A percentile compares a stretch with the other conserved stretches of the same genome.
These are phyloP conservation scores for Rallus limicola DNA, from an alignment of 2,113 vertebrate genomes.

Conservation along the genomic window DNA sequence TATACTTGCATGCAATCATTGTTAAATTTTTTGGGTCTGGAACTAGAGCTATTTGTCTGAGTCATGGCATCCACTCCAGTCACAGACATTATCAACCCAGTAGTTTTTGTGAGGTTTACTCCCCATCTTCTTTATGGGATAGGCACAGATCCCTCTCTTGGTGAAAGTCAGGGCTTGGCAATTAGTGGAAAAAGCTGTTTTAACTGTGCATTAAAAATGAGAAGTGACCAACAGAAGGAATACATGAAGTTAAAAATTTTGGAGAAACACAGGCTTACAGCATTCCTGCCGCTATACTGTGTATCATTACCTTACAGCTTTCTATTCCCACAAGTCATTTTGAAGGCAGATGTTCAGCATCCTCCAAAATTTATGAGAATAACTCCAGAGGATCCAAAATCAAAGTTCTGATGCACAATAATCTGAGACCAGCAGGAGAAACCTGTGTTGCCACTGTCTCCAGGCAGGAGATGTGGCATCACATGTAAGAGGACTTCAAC, in stretches of 20 bases:
- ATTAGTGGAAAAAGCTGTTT: background rate
- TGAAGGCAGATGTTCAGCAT: background rate
- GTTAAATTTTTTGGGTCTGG: background rate
- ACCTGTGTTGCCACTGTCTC: background rate
- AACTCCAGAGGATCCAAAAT: background rate
- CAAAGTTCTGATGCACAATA: background rate
- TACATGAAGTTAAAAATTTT: background rate
- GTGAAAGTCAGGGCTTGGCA: background rate
- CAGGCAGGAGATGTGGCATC: rapidly evolving
- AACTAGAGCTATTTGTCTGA: background rate
- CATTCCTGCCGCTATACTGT: rapidly evolving
- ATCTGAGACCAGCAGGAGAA: background rate
- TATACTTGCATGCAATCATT: background rate
- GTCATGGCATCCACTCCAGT: background rate
- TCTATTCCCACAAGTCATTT: background rate
- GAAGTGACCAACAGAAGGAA: background rate
- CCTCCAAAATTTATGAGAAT: background rate
- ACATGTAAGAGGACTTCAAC: rapidly evolving
- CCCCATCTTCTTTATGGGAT: background rate
- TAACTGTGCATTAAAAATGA: background rate
- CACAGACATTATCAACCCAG: background rate
- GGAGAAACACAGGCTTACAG: background rate
- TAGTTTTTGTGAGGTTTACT: background rate
- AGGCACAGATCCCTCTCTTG: background rate
- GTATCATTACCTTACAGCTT: background rate